Percentiles rank a stretch among this genome's conserved stretches.
These are phyloP conservation scores for Masnerella sp. DNA, from an alignment of 2,888 invertebrate species.

Conservation along the genomic window DNA sequence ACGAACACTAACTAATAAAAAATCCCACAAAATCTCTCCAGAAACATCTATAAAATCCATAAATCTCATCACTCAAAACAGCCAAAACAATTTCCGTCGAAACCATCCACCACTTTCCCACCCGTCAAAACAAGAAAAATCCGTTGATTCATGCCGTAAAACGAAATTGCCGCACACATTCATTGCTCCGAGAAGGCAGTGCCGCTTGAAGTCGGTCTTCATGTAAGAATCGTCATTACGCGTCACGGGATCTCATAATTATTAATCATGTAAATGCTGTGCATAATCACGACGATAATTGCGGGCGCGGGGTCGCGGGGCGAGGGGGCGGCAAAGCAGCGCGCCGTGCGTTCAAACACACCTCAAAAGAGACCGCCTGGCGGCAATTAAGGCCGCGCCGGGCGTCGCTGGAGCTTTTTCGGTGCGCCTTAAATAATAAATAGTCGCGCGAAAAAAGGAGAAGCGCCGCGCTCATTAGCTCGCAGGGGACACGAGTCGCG, in stretches of 20 bases:
- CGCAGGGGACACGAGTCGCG: conserved; percentile 55
- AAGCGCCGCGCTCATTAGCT: conserved; percentile 67
- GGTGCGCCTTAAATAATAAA: conserved; percentile 70
- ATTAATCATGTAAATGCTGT: conserved; percentile 56
- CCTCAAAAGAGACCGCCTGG: conserved; percentile 62
- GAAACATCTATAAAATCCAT: too few relatives aligned
- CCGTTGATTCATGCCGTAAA: too few relatives aligned
- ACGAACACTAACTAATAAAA: too few relatives aligned
- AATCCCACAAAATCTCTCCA: too few relatives aligned
- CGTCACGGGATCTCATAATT: conserved; percentile 42
- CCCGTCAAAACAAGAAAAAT: too few relatives aligned
- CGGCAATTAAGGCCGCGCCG: conserved; percentile 71
- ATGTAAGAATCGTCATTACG: conserved; percentile 37
- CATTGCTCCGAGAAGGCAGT: too few relatives aligned
- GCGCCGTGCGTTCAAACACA: conserved; percentile 48
- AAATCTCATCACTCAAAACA: too few relatives aligned
- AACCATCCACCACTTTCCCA: too few relatives aligned
- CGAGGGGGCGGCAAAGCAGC: conserved; percentile 29
- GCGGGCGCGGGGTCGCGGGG: conserved; percentile 29
- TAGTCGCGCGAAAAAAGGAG: conserved; percentile 63
- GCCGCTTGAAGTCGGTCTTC: too few relatives aligned
- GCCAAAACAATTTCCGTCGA: too few relatives aligned
- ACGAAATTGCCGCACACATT: too few relatives aligned
- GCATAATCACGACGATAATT: conserved; percentile 58
- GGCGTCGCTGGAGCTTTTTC: conserved; percentile 67